Conservation (phyloP, 1,140 invertebrate species). For the Brachionus koreanus region DNA sequence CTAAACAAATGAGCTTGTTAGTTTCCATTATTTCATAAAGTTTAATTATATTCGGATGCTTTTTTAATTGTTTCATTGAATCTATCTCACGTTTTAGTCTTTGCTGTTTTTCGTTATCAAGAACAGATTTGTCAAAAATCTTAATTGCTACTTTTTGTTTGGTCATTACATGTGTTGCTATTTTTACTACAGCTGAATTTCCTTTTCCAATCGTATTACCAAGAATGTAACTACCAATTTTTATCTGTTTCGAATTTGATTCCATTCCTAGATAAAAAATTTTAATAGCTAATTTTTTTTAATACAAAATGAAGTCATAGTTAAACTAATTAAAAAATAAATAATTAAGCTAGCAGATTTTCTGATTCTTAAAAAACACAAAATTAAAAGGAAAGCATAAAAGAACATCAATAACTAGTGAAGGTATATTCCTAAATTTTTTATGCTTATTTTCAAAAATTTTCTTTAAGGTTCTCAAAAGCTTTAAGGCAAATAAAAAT, state of each 20-base stretch:
- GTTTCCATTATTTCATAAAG: conserved; percentile 44
- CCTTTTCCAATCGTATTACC: conserved; percentile 89
- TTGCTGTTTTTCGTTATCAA: conserved; percentile 33
- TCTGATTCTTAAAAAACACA: background rate
- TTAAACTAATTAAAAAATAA: background rate
- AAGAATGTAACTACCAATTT: conserved; percentile 36
- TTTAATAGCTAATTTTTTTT: background rate
- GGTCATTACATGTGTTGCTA: conserved; percentile 97
- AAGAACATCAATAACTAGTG: background rate
- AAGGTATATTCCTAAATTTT: conserved; percentile 6
- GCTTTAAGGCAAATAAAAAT: background rate
- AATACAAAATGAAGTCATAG: background rate
- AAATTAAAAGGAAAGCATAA: background rate
- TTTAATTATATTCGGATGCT: conserved; percentile 15
- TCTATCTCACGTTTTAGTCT: conserved; percentile 38
- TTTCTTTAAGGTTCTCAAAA: background rate
- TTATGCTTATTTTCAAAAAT: conserved; percentile 15
- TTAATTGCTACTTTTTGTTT: conserved; percentile 88
- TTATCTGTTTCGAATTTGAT: conserved; percentile 36
- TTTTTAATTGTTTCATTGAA: conserved; percentile 39
- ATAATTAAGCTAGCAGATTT: background rate
- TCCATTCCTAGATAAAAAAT: conserved; percentile 4
- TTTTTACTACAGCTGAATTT: conserved; percentile 99
- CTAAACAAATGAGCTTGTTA: conserved; percentile 24
- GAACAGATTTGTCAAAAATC: conserved; percentile 88